Conservation (phyloP, 1,140 invertebrate species). For the Drosophila sechellia region DNA sequence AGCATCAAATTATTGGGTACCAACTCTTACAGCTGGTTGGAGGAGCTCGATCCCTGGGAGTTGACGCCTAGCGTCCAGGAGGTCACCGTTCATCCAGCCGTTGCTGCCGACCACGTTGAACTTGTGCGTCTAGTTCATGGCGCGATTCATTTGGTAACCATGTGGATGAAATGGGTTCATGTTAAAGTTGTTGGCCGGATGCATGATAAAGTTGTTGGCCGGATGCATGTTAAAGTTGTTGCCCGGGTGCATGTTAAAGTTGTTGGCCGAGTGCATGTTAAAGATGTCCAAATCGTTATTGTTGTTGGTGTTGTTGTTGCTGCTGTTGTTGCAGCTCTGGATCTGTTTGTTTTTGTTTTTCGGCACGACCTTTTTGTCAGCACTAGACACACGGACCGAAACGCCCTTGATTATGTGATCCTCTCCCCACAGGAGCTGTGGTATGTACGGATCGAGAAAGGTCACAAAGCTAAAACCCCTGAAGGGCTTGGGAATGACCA, state of each 20-base stretch:
- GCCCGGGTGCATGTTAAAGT: slow-evolving; percentile 37
- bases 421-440: slow-evolving; percentile 96
- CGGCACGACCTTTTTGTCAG: slow-evolving; percentile 93
- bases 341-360: slow-evolving; percentile 76
- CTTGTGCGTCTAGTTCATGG: slow-evolving; percentile 71
- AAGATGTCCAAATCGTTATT: too few relatives aligned
- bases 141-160: slow-evolving; percentile 64
- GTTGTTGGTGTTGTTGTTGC: not conserved
- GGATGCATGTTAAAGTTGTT: slow-evolving; percentile 49
- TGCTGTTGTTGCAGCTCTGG: slow-evolving; percentile 54
- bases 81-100: slow-evolving; percentile 88
- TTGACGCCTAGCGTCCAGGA: slow-evolving; percentile 91
- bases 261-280: slow-evolving; percentile 18
- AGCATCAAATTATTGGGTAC: too few relatives aligned
- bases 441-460: slow-evolving; percentile 97
- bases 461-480: slow-evolving; percentile 98
- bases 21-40: slow-evolving; percentile 55
- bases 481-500: slow-evolving; percentile 98
- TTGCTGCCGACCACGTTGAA: slow-evolving; percentile 84
- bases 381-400: slow-evolving; percentile 97
- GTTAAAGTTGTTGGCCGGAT: slow-evolving; percentile 64
- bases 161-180: slow-evolving; percentile 69
- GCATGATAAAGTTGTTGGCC: too few relatives aligned
- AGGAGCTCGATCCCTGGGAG: slow-evolving; percentile 84
- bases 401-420: slow-evolving; percentile 98